Evolutionary conservation across 2,113 vertebrate genomes (phyloP).

Genomic region (Neolamprologus cancellatus): DNA sequence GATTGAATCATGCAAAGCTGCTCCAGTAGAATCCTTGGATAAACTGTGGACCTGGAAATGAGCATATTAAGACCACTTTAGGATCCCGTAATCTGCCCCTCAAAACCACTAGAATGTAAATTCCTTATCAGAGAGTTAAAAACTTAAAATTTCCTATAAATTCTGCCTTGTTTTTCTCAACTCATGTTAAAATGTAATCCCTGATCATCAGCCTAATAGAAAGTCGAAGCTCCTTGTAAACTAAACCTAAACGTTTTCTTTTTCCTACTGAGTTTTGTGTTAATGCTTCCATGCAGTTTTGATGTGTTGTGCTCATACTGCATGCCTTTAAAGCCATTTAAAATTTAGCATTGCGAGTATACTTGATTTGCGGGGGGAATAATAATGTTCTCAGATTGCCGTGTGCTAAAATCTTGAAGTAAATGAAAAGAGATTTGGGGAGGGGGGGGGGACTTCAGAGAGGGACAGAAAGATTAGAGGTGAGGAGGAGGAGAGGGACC

Average conservation of each 20-base stretch:
- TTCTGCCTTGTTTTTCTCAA: background rate
- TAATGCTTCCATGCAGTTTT: background rate
- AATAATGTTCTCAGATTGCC: conserved; percentile 5
- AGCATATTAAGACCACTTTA: background rate
- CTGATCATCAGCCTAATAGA: background rate
- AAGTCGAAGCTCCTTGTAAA: background rate
- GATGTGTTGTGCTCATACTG: background rate
- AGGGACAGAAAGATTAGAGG: conserved; percentile 16
- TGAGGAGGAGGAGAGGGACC: background rate
- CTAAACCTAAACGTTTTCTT: background rate
- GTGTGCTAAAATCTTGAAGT: background rate
- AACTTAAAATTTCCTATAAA: background rate
- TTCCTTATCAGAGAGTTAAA: background rate
- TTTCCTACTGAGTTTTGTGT: background rate
- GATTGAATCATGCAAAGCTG: background rate
- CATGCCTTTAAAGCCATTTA: background rate
- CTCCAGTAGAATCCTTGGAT: background rate
- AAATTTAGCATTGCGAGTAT: background rate
- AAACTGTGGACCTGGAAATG: background rate
- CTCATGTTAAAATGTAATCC: background rate
- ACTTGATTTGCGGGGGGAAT: background rate
- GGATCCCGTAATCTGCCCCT: background rate
- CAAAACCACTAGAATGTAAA: background rate
- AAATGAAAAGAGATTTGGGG: background rate
- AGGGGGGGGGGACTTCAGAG: background rate